phyloP scores from a whole-genome alignment of 1,140 invertebrate genomes.

The Calephelis nemesis region DNA sequence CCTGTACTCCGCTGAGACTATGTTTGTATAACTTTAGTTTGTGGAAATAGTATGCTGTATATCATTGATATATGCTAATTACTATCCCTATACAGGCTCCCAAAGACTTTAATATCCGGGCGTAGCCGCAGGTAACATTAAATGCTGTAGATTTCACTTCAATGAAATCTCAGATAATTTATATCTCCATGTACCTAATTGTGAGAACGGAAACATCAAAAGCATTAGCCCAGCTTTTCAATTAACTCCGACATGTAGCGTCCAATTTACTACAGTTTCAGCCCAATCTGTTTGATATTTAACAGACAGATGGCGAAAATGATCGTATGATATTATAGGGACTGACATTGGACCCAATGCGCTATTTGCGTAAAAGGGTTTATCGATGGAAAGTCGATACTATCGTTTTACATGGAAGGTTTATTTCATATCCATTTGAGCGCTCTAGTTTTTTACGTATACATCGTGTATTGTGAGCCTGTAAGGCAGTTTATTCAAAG shows the following conservation, averaged over 20 bases:
- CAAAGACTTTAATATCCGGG: no score
- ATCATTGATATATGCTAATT: no score
- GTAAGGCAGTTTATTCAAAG: no score
- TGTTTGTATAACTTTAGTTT: no score
- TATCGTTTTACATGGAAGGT: constrained; percentile 18
- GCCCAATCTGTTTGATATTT: constrained; percentile 43
- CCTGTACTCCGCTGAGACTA: no score
- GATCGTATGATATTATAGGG: constrained; percentile 31
- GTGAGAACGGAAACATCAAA: constrained; percentile 7
- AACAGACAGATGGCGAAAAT: constrained; percentile 31
- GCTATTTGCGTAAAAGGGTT: constrained; percentile 62
- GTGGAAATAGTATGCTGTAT: no score
- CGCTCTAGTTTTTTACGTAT: not conserved
- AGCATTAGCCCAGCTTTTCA: constrained; percentile 12
- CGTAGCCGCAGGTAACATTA: no score
- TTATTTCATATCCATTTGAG: not conserved
- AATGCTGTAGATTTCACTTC: not conserved
- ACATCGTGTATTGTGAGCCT: not conserved
- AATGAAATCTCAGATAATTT: constrained; percentile 1
- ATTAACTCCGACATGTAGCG: constrained; percentile 13
- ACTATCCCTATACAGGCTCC: no score
- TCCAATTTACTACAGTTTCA: constrained; percentile 3
- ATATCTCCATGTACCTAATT: not conserved
- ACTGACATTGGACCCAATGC: constrained; percentile 49
- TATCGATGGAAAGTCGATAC: constrained; percentile 51